These are phyloP conservation scores for Chydorus sphaericus DNA, from an alignment of 2,888 invertebrate genomes.

Conservation along the genomic window DNA sequence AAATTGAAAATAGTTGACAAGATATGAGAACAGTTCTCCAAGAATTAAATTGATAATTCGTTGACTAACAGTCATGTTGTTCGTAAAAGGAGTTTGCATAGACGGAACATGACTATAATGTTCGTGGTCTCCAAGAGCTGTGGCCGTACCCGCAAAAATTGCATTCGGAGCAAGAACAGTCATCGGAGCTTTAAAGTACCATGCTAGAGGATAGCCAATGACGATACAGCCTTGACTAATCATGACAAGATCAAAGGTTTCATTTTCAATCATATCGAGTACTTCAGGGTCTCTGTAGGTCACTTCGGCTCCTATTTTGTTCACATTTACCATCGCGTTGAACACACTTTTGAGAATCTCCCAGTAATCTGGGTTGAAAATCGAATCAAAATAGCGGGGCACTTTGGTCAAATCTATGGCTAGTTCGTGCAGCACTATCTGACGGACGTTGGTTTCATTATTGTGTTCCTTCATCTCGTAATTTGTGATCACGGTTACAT, in stretches of 20 bases:
- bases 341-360: not conserved
- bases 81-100: not conserved
- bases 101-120: not conserved
- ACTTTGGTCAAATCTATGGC: not conserved
- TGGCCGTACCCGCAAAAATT: not conserved
- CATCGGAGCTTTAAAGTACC: not conserved
- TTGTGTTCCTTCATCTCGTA: not conserved
- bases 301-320: not conserved
- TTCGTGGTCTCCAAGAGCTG: not conserved
- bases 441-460: not conserved
- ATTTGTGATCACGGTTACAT: conserved; percentile 10
- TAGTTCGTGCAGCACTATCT: not conserved
- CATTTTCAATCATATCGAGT: not conserved
- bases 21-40: not conserved
- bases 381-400: not conserved
- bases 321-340: not conserved
- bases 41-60: not conserved
- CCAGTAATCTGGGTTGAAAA: not conserved
- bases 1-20: not conserved
- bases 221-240: not conserved
- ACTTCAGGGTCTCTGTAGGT: not conserved
- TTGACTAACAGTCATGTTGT: not conserved
- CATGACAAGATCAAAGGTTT: not conserved
- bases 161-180: not conserved
- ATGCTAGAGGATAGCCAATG: not conserved